Conservation (phyloP, 2,888 invertebrate species). For the Zhengitettix transpicula region DNA sequence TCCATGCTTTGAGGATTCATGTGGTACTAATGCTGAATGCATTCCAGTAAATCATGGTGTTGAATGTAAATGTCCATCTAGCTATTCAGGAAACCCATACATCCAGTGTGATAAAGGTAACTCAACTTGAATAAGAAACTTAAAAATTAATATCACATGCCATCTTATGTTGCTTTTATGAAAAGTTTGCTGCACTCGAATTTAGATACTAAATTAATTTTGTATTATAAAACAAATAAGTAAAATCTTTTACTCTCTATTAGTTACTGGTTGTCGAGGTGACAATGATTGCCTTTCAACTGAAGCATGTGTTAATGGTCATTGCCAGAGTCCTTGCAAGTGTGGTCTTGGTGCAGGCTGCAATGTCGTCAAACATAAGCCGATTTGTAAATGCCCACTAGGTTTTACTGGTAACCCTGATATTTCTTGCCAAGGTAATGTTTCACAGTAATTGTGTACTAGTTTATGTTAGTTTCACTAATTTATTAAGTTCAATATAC, state of each 20-base stretch:
- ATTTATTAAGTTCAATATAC: too few relatives aligned
- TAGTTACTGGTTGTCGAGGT: slow-evolving; percentile 51
- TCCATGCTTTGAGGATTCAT: slow-evolving; percentile 62
- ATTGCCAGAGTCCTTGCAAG: slow-evolving; percentile 59
- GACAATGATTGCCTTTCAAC: slow-evolving; percentile 54
- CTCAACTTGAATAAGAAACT: slow-evolving; percentile 3
- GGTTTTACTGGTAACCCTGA: slow-evolving; percentile 68
- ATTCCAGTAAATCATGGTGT: slow-evolving; percentile 56
- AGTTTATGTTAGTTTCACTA: background rate
- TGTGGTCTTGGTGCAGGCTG: slow-evolving; percentile 70
- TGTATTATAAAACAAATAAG: too few relatives aligned
- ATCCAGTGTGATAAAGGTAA: slow-evolving; percentile 49
- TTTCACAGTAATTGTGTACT: background rate
- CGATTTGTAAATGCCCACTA: slow-evolving; percentile 63
- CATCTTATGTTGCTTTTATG: too few relatives aligned
- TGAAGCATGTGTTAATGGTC: slow-evolving; percentile 61
- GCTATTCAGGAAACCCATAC: slow-evolving; percentile 62
- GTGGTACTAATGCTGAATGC: slow-evolving; percentile 69
- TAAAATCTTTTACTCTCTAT: slow-evolving; percentile 15
- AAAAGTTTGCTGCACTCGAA: too few relatives aligned
- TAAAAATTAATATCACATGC: too few relatives aligned
- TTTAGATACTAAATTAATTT: too few relatives aligned
- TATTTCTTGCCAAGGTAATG: slow-evolving; percentile 39
- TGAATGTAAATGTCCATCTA: slow-evolving; percentile 56
- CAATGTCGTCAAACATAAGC: slow-evolving; percentile 60